Percentiles rank a stretch among this genome's conserved stretches.
Evolutionary conservation across 2,888 invertebrate genomes (phyloP).

Genomic region (Euphydryas editha): DNA sequence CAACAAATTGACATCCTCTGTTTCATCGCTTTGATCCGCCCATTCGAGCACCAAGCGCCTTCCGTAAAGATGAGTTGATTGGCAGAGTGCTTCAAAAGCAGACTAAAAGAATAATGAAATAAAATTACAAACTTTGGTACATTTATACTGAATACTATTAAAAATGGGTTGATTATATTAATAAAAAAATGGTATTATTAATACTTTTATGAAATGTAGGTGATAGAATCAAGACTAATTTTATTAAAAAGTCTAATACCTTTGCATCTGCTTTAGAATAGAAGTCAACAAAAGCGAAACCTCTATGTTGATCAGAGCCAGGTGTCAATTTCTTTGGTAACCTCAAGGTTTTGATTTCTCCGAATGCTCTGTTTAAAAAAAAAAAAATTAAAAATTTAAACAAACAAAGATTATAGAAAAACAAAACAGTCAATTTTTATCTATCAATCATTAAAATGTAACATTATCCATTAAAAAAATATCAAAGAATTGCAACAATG

Average conservation of each 20-base stretch:
- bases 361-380: conserved; percentile 90
- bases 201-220: too few species aligned
- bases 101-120: conserved; percentile 81
- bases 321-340: conserved; percentile 94
- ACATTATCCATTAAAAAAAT: not conserved
- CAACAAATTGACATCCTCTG: conserved; percentile 90
- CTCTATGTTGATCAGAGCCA: conserved; percentile 92
- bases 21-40: conserved; percentile 89
- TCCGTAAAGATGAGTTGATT: conserved; percentile 99
- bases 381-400: conserved; percentile 3
- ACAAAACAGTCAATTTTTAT: too few species aligned
- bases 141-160: too few species aligned
- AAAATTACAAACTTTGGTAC: too few species aligned
- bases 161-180: too few species aligned
- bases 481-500: not conserved
- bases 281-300: conserved; percentile 98
- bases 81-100: conserved; percentile 96
- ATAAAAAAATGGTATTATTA: too few species aligned
- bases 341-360: conserved; percentile 94
- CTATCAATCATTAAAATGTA: too few species aligned
- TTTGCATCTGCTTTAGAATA: conserved; percentile 95
- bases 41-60: conserved; percentile 97
- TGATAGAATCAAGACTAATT: too few species aligned
- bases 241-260: conserved; percentile 72
- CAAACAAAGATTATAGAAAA: too few species aligned